Conservation (phyloP, 2,888 invertebrate genomes). For the Harpalus rubripes region DNA sequence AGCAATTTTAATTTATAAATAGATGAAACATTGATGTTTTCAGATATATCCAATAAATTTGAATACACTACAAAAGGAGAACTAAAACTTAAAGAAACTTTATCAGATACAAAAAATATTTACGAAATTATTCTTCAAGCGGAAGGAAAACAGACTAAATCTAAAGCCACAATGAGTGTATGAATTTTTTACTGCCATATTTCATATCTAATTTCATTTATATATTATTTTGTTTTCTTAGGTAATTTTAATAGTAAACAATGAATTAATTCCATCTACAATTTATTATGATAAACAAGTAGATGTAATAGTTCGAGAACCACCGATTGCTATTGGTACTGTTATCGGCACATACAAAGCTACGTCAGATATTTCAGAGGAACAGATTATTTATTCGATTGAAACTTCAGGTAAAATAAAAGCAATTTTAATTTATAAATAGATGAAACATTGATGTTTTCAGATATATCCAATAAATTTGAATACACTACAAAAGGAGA, state of each 20-base stretch:
- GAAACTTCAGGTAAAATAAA: not conserved
- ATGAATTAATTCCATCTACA: not conserved
- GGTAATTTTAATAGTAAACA: not conserved
- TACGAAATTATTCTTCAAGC: conserved; percentile 68
- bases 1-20: too few species aligned
- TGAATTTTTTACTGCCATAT: not conserved
- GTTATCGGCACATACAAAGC: too few species aligned
- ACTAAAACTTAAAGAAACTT: conserved; percentile 75
- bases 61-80: conserved; percentile 70
- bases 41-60: conserved; percentile 4
- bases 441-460: conserved; percentile 70
- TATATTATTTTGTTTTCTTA: not conserved
- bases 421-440: too few species aligned
- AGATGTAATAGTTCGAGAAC: too few species aligned
- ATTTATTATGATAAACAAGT: not conserved
- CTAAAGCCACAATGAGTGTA: conserved; percentile 2
- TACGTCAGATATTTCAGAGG: too few species aligned
- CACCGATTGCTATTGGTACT: too few species aligned
- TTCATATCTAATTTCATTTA: not conserved
- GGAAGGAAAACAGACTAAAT: conserved; percentile 8
- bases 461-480: conserved; percentile 6
- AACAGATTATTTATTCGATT: too few species aligned
- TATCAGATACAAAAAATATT: conserved; percentile 74
- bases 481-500: conserved; percentile 70
- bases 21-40: conserved; percentile 70